phyloP scores from a whole-genome alignment of 2,113 vertebrate species.

The Pleuronectes platessa region DNA sequence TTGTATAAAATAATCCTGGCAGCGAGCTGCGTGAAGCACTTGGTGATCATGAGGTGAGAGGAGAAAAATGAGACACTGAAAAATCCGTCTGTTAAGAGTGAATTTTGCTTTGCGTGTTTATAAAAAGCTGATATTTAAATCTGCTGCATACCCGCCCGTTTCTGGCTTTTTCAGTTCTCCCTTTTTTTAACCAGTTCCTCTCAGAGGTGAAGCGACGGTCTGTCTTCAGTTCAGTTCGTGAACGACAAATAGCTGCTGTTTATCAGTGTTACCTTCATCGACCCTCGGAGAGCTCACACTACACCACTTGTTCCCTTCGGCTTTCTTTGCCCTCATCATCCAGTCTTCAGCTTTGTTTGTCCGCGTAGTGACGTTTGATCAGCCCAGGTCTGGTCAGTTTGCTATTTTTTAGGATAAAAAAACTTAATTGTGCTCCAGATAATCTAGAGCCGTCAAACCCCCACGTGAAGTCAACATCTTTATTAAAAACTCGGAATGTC shows the following conservation, averaged over 20 bases:
- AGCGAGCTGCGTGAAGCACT: slow-evolving; percentile 10
- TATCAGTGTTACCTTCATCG: slow-evolving; percentile 17
- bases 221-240: slow-evolving; percentile 30
- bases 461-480: not conserved
- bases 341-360: not conserved
- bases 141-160: not conserved
- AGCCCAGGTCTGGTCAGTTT: slow-evolving; percentile 23
- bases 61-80: slow-evolving; percentile 28
- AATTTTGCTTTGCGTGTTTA: slow-evolving; percentile 33
- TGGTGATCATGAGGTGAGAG: slow-evolving; percentile 10
- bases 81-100: slow-evolving; percentile 15
- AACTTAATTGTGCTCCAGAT: slow-evolving; percentile 4
- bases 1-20: not conserved
- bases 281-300: slow-evolving; percentile 8
- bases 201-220: not conserved
- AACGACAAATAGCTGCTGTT: slow-evolving; percentile 8
- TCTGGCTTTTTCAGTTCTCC: not conserved
- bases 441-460: not conserved
- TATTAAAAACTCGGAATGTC: slow-evolving; percentile 19
- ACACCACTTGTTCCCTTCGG: not conserved
- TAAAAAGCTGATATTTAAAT: slow-evolving; percentile 24
- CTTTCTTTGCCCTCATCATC: slow-evolving; percentile 1
- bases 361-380: slow-evolving; percentile 10
- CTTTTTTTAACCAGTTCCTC: slow-evolving; percentile 17
- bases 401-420: slow-evolving; percentile 7